These are phyloP conservation scores for Oscheius myriophilus DNA, from an alignment of 2,888 invertebrate genomes.

Conservation along the genomic window DNA sequence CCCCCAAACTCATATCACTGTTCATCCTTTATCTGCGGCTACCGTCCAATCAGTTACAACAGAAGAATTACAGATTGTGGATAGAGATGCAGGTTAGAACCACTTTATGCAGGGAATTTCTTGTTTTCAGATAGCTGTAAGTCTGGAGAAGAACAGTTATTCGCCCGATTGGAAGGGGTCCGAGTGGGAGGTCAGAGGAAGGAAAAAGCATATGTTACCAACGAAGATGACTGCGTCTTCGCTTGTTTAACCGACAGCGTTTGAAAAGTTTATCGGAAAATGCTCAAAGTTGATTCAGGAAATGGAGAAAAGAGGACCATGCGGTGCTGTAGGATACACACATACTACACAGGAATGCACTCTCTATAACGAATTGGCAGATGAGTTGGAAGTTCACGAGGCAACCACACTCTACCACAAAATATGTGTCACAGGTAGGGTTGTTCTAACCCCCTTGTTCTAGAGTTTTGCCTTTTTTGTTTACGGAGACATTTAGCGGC, in stretches of 20 bases:
- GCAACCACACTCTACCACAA: slow-evolving; percentile 20
- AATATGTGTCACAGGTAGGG: slow-evolving; percentile 18
- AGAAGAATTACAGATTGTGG: not conserved
- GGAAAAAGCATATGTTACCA: slow-evolving; percentile 4
- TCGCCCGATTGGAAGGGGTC: slow-evolving; percentile 17
- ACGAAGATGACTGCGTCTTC: slow-evolving; percentile 29
- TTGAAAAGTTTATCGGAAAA: not conserved
- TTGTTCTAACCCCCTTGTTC: not conserved
- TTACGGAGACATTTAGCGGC: slow-evolving; percentile 8
- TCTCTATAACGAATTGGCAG: not conserved
- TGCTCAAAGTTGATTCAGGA: slow-evolving; percentile 6
- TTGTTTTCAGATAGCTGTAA: not conserved
- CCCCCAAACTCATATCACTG: too few relatives aligned
- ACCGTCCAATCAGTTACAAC: too few relatives aligned
- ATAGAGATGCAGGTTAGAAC: not conserved
- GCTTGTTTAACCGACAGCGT: slow-evolving; percentile 15
- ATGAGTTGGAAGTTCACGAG: slow-evolving; percentile 11
- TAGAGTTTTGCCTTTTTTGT: too few relatives aligned
- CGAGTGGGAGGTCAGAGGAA: slow-evolving; percentile 5
- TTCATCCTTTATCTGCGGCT: too few relatives aligned
- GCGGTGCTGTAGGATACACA: slow-evolving; percentile 11
- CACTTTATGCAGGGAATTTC: not conserved
- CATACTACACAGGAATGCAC: slow-evolving; percentile 18
- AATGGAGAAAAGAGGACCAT: not conserved
- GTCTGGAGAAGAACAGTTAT: slow-evolving; percentile 6